Evolutionary conservation across 2,797 vertebrate species (phyloP), one percentile per base, ranked within the genome.

Genomic region (Arnoldichthys spilopterus): DNA sequence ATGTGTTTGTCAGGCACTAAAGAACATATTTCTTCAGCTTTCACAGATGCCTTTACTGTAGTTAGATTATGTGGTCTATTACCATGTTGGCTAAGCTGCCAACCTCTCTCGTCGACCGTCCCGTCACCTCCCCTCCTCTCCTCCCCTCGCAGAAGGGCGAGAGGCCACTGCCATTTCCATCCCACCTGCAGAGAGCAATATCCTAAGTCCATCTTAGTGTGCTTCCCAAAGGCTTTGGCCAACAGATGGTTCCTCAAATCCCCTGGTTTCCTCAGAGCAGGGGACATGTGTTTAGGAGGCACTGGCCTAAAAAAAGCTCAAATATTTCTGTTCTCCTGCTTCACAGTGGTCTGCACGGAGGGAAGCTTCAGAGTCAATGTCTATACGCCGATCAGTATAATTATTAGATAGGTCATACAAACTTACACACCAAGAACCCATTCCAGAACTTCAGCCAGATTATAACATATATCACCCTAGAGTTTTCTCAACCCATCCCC

Each of bases 191-290:
- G 91, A 91, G 93, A 92, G 90, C 88, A 92, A 93, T 90, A 91
- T 92, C 93, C 91, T 88, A 88, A 90, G 91, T 92, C 92, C 90
- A 90, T 93, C 92, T 92, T 90, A 93, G 88, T 85, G 85, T 83
- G 88, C 88, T 88, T 90, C 90, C 90, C 86, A 76, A 89, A 90
- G 89, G 89, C 90, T 93, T 93, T 91, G 89, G 83, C 69, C 82
- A 92, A 91, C 93, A 94, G 93, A 94, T 94, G 93, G 93, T 92
- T 93, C 88, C 85, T 92, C 87, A 91, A 94, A 94, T 92, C 91
- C 91, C 84, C 73, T 72, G 84, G 88, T 88, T 91, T 91, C 90
- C 90, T 91, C 89, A 77, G 85, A 89, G 90, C 83, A 83, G 83
- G 85, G 56, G 90, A 90, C 90, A 93, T 92, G 91, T 93, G 92